phyloP scores from a whole-genome alignment of 1,140 invertebrate species.

The Palaemon carinicauda region DNA sequence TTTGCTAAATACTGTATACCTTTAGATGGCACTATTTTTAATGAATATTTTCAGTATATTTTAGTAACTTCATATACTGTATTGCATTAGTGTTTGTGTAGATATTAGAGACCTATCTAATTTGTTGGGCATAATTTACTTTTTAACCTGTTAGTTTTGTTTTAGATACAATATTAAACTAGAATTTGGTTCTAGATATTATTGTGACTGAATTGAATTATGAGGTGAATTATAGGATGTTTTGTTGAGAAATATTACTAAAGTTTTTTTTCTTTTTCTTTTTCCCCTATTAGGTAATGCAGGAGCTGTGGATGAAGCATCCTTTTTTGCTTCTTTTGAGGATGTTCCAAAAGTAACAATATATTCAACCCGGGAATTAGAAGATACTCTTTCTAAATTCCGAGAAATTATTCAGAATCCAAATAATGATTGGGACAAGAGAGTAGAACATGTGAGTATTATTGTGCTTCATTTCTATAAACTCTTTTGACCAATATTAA shows the following conservation, averaged over 20 bases:
- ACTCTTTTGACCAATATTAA: too few relatives aligned
- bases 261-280: neutral
- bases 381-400: slow-evolving; percentile 82
- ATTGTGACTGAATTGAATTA: too few relatives aligned
- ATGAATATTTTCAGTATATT: too few relatives aligned
- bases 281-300: slow-evolving; percentile 66
- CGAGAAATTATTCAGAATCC: slow-evolving; percentile 79
- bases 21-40: too few relatives aligned
- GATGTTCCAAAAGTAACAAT: slow-evolving; percentile 82
- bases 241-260: neutral
- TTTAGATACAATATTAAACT: too few relatives aligned
- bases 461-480: neutral
- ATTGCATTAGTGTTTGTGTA: too few relatives aligned
- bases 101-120: too few relatives aligned
- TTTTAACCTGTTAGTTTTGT: too few relatives aligned
- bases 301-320: slow-evolving; percentile 87
- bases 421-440: slow-evolving; percentile 90
- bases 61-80: too few relatives aligned
- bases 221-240: neutral
- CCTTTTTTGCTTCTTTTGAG: slow-evolving; percentile 86
- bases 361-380: slow-evolving; percentile 84
- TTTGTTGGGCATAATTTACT: too few relatives aligned
- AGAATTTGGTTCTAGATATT: too few relatives aligned
- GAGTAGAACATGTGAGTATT: slow-evolving; percentile 80
- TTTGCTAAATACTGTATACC: too few relatives aligned